Base-by-base conservation (phyloP, 2,113 vertebrate species). In the Trichechus manatus region DNA sequence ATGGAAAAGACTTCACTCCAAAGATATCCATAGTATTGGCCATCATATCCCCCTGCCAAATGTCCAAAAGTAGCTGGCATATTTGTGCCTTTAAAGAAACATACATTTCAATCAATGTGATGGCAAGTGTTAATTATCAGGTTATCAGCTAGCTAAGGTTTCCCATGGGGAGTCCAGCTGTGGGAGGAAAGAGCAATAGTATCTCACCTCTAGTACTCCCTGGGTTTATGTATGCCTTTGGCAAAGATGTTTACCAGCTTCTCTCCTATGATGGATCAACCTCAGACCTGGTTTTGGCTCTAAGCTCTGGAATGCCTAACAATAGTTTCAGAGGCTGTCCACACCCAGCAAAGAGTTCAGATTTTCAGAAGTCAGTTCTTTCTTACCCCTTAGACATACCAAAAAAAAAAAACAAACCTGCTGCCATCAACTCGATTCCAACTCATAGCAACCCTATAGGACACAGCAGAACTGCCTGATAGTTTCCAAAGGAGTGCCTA, bases 1-100 rank as follows among this genome's bases (percentile, higher is more conserved):
- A 98, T 98, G 96, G 99, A 99, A 98, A 99, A 99, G 44, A 99
- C 99, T 96, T 99, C 99, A 86, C 99, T 99, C 99, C 99, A 99
- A 56, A 99, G 98, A 96, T 99, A 99, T 82, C 99, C 99, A 64
- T 99, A 99, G 97, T 99, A 99, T 36, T 99, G 99, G 66, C 99
- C 99, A 95, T 99, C 99, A 83, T 99, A 99, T 39, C 99, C 99
- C 95, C 99, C 99, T 13, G 99, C 99, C 97, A 99, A 97, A 96
- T 99, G 99, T 70, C 98, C 99, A 97, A 99, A 99, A 75, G 99
- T 99, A 81, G 99, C 99, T 8, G 99, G 98, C 99, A 99, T 98
- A 93, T 98, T 99, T 97, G 99, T 99, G 87, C 98, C 99, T 99
- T 97, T 61, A 96, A 98, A 97, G 96, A 82, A 47, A 97, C 61